Conservation (phyloP, 2,888 invertebrate species). For the Heliconius charithonia region DNA sequence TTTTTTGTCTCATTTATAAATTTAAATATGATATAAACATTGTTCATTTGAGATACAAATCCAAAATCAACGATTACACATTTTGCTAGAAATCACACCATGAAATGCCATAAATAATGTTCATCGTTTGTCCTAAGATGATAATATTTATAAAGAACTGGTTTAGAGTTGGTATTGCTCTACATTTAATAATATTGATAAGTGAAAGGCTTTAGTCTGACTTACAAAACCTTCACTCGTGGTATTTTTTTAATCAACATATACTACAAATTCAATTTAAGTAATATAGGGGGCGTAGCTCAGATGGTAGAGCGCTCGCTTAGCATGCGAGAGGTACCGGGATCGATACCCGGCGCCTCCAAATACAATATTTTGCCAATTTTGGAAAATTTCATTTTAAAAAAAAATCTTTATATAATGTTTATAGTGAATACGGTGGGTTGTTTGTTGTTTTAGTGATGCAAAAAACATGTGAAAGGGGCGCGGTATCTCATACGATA, state of each 20-base stretch:
- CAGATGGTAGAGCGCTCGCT: conserved; percentile 84
- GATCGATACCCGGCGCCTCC: conserved; percentile 85
- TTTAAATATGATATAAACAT: too few relatives aligned
- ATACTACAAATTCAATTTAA: background rate
- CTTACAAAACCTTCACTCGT: background rate
- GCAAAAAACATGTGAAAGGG: background rate
- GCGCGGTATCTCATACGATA: background rate
- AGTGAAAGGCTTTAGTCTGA: conserved; percentile 24
- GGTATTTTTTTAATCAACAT: background rate
- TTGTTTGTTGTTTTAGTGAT: background rate
- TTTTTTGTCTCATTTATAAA: too few relatives aligned
- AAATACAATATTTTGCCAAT: conserved; percentile 42
- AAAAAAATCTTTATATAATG: too few relatives aligned
- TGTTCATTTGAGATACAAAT: too few relatives aligned
- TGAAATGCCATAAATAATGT: too few relatives aligned
- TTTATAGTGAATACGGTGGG: background rate
- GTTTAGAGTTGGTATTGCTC: conserved; percentile 6
- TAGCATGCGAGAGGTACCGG: conserved; percentile 82
- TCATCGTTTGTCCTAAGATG: too few relatives aligned
- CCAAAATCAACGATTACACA: too few relatives aligned
- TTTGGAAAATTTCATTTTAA: too few relatives aligned
- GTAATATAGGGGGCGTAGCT: conserved; percentile 78
- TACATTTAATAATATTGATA: conserved; percentile 9
- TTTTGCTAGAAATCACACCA: too few relatives aligned
- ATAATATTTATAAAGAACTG: too few relatives aligned